Percentiles rank a stretch among this genome's conserved stretches.
Conservation (phyloP, 2,888 invertebrate species). For the Acleris emargana region DNA sequence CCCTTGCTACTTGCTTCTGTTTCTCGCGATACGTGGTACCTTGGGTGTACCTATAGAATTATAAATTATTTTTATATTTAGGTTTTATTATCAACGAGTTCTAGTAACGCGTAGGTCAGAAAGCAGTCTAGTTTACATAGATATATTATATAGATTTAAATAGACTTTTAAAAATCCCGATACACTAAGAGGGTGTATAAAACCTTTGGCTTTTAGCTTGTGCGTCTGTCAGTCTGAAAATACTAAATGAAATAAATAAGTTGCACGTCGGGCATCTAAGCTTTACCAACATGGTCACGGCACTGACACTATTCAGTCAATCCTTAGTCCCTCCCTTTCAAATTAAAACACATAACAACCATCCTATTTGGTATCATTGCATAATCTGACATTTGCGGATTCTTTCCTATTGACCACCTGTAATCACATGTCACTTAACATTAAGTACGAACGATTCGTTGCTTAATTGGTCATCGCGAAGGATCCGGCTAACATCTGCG, state of each 20-base stretch:
- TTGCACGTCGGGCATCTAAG: no score
- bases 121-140: neutral
- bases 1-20: no score
- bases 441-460: constrained; percentile 32
- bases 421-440: constrained; percentile 32
- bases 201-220: no score
- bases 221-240: no score
- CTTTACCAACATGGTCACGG: neutral
- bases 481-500: constrained; percentile 58
- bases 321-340: constrained; percentile 16
- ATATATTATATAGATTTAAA: no score
- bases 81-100: neutral
- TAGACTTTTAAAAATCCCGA: no score
- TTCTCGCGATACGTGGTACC: no score
- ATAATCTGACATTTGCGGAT: constrained; percentile 31
- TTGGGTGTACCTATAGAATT: constrained; percentile 35
- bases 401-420: constrained; percentile 32
- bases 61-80: constrained; percentile 35
- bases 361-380: constrained; percentile 23
- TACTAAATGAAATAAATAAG: no score
- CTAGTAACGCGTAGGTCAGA: neutral
- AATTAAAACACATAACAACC: constrained; percentile 23
- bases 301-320: constrained; percentile 2
- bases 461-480: constrained; percentile 46
- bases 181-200: no score